Conservation (phyloP, 1,140 invertebrate genomes). For the Mya arenaria region DNA sequence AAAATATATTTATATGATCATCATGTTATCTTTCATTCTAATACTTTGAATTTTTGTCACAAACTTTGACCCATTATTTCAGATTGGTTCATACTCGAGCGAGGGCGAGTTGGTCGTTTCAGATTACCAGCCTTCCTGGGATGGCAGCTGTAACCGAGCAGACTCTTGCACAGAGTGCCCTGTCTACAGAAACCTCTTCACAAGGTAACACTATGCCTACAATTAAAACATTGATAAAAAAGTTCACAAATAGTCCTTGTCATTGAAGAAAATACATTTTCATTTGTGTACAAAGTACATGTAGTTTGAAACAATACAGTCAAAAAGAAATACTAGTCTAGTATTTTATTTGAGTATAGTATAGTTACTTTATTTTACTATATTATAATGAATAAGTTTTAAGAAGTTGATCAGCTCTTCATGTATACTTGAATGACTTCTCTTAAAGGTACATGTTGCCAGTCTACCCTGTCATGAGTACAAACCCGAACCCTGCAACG, state of each 20-base stretch:
- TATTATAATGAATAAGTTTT: neutral
- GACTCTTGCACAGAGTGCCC: constrained; percentile 76
- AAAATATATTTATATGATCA: neutral
- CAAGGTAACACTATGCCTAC: no score
- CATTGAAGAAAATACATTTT: no score
- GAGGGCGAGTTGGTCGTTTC: constrained; percentile 38
- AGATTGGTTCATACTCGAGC: constrained; percentile 72
- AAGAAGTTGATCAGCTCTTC: neutral
- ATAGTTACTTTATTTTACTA: no score
- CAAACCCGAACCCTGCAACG: constrained; percentile 54
- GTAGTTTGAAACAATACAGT: no score
- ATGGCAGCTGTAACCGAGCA: constrained; percentile 69
- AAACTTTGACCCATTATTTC: neutral
- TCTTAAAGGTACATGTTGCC: constrained; percentile 46
- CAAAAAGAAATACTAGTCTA: no score
- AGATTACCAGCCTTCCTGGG: constrained; percentile 63
- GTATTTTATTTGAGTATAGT: no score
- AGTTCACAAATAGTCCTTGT: no score
- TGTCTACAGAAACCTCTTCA: constrained; percentile 61
- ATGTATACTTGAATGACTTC: neutral
- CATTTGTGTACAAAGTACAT: no score
- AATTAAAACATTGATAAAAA: no score
- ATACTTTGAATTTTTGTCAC: neutral
- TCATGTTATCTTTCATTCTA: neutral
- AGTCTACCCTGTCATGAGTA: neutral